Percentiles rank a stretch among this genome's conserved stretches.
Evolutionary conservation across 2,888 invertebrate species (phyloP).

Genomic region (Cerastis leucographa): DNA sequence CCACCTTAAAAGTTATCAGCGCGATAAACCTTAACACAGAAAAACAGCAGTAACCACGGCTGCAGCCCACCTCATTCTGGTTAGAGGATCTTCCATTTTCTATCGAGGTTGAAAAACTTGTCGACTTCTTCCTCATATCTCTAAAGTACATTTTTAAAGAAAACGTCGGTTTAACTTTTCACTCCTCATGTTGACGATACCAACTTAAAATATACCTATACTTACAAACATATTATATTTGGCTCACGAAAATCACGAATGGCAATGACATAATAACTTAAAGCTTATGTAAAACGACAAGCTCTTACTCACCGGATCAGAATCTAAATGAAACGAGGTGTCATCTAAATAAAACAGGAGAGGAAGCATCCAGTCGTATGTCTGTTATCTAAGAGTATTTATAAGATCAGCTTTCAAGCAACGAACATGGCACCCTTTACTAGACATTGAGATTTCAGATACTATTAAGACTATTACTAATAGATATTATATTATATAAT

Average conservation of each 20-base stretch:
- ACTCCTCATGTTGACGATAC: neutral
- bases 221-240: neutral
- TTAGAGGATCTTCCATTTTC: neutral
- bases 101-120: neutral
- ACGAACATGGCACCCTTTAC: neutral
- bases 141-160: neutral
- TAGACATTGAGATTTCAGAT: neutral
- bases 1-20: no score
- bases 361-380: slow-evolving; percentile 32
- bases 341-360: slow-evolving; percentile 55
- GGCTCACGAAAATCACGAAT: neutral
- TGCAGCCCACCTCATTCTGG: neutral
- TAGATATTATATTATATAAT: no score
- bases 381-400: slow-evolving; percentile 13
- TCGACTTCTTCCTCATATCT: neutral
- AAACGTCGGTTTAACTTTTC: neutral
- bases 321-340: slow-evolving; percentile 59
- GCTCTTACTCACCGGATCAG: slow-evolving; percentile 41
- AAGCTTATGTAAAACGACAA: slow-evolving; percentile 27
- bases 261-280: slow-evolving; percentile 35
- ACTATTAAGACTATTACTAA: no score
- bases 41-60: neutral
- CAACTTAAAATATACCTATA: no score
- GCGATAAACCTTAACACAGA: no score
- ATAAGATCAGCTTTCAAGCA: slow-evolving; percentile 10